phyloP scores from a whole-genome alignment of 92 coral and sea anemone species.

The Meandrina meandrites region DNA sequence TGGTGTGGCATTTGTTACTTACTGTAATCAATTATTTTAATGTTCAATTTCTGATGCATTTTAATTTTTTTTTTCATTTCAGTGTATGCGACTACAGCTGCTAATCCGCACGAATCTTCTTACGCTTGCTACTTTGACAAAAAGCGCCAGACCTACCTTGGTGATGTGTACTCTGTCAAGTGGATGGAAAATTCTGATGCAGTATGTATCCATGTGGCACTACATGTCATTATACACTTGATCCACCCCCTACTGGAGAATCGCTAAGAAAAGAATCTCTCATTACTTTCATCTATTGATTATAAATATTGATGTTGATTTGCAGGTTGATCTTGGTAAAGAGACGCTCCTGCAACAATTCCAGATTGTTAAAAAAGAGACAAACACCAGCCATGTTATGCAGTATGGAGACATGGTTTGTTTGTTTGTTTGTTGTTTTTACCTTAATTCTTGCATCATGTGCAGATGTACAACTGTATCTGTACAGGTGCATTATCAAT shows the following conservation, averaged over 20 bases:
- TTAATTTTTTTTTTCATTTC: background rate
- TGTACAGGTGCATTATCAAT: no score
- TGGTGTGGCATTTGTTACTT: no score
- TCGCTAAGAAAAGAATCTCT: no score
- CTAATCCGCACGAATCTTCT: slow-evolving; percentile 80
- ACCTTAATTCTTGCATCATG: no score
- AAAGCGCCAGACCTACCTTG: slow-evolving; percentile 70
- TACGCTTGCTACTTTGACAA: slow-evolving; percentile 88
- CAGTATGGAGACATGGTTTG: slow-evolving; percentile 92
- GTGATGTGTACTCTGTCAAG: slow-evolving; percentile 91
- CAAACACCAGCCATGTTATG: slow-evolving; percentile 90
- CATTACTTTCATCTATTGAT: no score
- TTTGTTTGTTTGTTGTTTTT: background rate
- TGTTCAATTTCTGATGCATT: background rate
- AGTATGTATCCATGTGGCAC: slow-evolving; percentile 54
- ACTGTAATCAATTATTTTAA: no score
- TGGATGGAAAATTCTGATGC: slow-evolving; percentile 99
- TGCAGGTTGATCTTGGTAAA: slow-evolving; percentile 69
- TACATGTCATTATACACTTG: no score
- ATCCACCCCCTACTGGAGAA: no score
- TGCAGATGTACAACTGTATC: no score
- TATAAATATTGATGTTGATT: background rate
- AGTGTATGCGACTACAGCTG: slow-evolving; percentile 97
- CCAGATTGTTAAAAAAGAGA: slow-evolving; percentile 66
- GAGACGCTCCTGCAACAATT: slow-evolving; percentile 87